Conservation (phyloP, 2,888 invertebrate species). For the Meganola albula region DNA sequence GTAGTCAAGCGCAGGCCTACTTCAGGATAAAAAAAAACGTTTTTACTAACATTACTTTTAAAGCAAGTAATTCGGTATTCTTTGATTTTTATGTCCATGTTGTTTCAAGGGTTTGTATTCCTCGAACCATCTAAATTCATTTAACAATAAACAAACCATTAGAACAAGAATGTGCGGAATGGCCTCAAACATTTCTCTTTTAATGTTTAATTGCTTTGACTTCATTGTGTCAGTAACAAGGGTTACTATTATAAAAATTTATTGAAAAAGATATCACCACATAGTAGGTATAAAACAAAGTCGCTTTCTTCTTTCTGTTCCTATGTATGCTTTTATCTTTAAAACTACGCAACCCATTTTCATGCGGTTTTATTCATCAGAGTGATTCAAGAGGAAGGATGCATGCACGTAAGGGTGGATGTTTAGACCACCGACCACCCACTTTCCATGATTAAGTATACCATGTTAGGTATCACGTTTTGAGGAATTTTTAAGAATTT, state of each 20-base stretch:
- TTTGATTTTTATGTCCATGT: too few species aligned
- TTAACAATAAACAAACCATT: conserved; percentile 19
- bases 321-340: not conserved
- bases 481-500: too few species aligned
- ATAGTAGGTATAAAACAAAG: not conserved
- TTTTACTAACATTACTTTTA: not conserved
- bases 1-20: not conserved
- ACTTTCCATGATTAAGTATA: not conserved
- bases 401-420: not conserved
- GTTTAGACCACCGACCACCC: not conserved
- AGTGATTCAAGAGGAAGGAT: not conserved
- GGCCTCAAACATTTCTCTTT: conserved; percentile 15
- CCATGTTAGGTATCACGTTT: too few species aligned
- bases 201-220: conserved; percentile 12
- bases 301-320: not conserved
- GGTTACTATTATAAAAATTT: not conserved
- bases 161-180: conserved; percentile 13
- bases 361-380: not conserved
- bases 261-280: not conserved
- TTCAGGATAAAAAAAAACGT: not conserved
- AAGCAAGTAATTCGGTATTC: too few species aligned
- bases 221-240: conserved; percentile 6
- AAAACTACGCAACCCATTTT: not conserved
- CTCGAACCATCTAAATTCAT: conserved; percentile 20
- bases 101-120: conserved; percentile 26